These are phyloP conservation scores for Luffia ferchaultella DNA, from an alignment of 2,888 invertebrate genomes.

Conservation along the genomic window DNA sequence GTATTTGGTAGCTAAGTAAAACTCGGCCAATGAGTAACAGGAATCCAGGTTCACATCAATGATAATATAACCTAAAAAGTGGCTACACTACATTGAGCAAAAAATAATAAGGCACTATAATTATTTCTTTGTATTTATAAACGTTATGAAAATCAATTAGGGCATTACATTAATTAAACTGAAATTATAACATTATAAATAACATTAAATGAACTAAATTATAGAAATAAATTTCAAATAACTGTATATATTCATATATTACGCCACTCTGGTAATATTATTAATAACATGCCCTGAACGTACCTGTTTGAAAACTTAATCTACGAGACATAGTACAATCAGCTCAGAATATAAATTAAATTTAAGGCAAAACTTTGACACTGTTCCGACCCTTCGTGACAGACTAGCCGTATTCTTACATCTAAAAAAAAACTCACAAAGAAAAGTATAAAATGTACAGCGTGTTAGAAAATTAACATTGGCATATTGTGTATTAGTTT, in stretches of 20 bases:
- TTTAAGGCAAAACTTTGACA: slow-evolving; percentile 60
- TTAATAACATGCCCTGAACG: not conserved
- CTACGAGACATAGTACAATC: slow-evolving; percentile 33
- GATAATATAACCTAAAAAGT: not conserved
- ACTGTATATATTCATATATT: no score
- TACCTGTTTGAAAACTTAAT: not conserved
- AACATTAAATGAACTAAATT: no score
- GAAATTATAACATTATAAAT: no score
- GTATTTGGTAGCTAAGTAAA: not conserved
- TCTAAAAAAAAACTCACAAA: slow-evolving; percentile 23
- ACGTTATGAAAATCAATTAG: no score
- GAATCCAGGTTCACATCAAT: not conserved
- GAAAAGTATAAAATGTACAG: not conserved
- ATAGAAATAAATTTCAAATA: no score
- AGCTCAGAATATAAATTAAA: slow-evolving; percentile 53
- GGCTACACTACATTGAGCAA: not conserved
- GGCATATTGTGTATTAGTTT: no score
- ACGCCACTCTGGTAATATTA: no score
- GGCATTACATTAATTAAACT: no score
- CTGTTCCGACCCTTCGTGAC: slow-evolving; percentile 59
- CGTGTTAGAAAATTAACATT: no score
- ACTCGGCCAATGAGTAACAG: not conserved
- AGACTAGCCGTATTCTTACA: slow-evolving; percentile 60
- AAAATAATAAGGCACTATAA: not conserved
- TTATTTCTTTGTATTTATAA: no score